These are phyloP conservation scores for Apamea anceps DNA, from an alignment of 2,888 invertebrate species.

Conservation along the genomic window DNA sequence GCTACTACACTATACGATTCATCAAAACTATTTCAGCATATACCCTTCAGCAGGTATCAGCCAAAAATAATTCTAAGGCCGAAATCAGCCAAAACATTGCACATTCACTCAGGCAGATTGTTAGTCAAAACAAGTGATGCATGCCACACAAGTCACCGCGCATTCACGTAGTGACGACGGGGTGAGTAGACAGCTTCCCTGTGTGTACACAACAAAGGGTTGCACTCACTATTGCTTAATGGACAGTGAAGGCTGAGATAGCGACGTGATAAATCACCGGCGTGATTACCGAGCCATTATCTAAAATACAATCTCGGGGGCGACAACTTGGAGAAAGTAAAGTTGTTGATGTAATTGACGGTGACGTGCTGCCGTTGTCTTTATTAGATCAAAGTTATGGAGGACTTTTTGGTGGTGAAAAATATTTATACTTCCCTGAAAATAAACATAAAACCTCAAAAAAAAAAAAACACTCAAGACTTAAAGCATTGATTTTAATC, in stretches of 20 bases:
- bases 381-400: conserved; percentile 55
- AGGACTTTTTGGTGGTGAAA: conserved; percentile 17
- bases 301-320: conserved; percentile 89
- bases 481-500: background rate
- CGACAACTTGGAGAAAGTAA: conserved; percentile 81
- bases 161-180: conserved; percentile 43
- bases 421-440: conserved; percentile 34
- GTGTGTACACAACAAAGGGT: conserved; percentile 83
- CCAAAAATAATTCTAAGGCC: conserved; percentile 5
- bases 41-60: background rate
- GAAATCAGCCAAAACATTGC: background rate
- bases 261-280: conserved; percentile 89
- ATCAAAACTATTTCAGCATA: background rate
- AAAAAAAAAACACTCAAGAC: background rate
- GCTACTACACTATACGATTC: background rate
- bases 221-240: conserved; percentile 88
- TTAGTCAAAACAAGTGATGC: conserved; percentile 54
- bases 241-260: conserved; percentile 90
- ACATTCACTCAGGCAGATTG: conserved; percentile 47
- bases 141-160: conserved; percentile 45
- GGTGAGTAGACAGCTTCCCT: conserved; percentile 53
- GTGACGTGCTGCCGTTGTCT: conserved; percentile 65
- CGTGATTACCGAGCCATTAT: conserved; percentile 89
- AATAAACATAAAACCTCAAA: background rate
- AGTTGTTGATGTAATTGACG: conserved; percentile 86